These are phyloP conservation scores for Periparus ater DNA, from an alignment of 2,797 vertebrate genomes.

Conservation along the genomic window DNA sequence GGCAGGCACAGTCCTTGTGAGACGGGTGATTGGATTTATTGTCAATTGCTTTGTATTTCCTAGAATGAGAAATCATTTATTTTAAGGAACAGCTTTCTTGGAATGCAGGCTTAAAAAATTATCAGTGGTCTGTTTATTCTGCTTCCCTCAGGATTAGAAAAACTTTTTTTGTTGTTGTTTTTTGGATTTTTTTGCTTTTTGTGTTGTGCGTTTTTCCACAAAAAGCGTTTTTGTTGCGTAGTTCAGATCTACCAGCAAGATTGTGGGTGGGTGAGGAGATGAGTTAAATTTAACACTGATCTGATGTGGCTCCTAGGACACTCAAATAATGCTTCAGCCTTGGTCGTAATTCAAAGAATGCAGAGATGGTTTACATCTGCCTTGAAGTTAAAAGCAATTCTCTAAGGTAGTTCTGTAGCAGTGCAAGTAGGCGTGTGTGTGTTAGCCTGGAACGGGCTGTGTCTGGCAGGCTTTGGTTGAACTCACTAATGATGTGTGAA, in stretches of 20 bases:
- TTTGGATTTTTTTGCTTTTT: not conserved
- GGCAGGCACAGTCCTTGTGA: not conserved
- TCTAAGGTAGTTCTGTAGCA: not conserved
- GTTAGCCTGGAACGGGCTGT: not conserved
- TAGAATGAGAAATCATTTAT: conserved; percentile 1
- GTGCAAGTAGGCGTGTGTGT: not conserved
- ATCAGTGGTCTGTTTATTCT: not conserved
- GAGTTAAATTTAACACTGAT: conserved; percentile 10
- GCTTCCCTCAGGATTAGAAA: not conserved
- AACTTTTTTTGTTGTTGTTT: not conserved
- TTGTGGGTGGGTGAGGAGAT: not conserved
- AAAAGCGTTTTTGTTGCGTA: not conserved
- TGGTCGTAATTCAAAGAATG: not conserved
- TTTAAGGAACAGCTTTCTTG: not conserved
- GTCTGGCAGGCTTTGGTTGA: not conserved
- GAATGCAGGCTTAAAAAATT: not conserved
- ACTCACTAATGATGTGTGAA: not conserved
- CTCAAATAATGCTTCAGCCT: not conserved
- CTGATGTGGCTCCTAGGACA: not conserved
- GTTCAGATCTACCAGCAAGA: not conserved
- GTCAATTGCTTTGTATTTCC: not conserved
- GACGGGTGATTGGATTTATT: not conserved
- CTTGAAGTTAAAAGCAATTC: not conserved
- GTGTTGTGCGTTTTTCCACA: not conserved
- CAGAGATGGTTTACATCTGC: not conserved